Conservation (phyloP, 2,113 vertebrate genomes). For the Chaetorhynchus papuensis region DNA sequence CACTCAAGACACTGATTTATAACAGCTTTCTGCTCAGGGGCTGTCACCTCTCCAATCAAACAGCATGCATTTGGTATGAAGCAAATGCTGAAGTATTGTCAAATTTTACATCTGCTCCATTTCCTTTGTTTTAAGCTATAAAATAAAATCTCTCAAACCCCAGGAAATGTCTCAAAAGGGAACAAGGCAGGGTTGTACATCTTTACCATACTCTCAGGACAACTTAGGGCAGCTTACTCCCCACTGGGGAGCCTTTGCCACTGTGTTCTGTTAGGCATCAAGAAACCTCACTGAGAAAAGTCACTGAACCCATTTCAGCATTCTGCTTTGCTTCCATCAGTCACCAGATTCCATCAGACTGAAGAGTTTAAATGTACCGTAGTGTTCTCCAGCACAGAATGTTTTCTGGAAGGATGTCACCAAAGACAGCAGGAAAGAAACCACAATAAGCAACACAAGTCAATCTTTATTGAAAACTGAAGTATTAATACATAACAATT, state of each 20-base stretch:
- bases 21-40: background rate
- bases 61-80: background rate
- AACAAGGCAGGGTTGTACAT: background rate
- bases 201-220: background rate
- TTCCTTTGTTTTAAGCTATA: background rate
- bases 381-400: background rate
- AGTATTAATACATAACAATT: constrained; percentile 86
- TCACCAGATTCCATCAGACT: background rate
- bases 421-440: background rate
- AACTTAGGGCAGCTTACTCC: background rate
- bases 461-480: constrained; percentile 88
- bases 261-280: background rate
- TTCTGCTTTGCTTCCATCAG: background rate
- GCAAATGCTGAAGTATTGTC: background rate
- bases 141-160: background rate
- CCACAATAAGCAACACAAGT: constrained; percentile 79
- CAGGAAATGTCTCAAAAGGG: background rate
- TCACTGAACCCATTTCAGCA: background rate
- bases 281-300: background rate
- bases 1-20: background rate
- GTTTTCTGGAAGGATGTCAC: background rate
- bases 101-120: background rate
- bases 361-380: background rate
- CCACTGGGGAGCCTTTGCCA: background rate
- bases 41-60: background rate